Percentiles rank a stretch among this genome's conserved stretches.
These are phyloP conservation scores for Lineus longissimus DNA, from an alignment of 1,140 invertebrate species.

Conservation along the genomic window DNA sequence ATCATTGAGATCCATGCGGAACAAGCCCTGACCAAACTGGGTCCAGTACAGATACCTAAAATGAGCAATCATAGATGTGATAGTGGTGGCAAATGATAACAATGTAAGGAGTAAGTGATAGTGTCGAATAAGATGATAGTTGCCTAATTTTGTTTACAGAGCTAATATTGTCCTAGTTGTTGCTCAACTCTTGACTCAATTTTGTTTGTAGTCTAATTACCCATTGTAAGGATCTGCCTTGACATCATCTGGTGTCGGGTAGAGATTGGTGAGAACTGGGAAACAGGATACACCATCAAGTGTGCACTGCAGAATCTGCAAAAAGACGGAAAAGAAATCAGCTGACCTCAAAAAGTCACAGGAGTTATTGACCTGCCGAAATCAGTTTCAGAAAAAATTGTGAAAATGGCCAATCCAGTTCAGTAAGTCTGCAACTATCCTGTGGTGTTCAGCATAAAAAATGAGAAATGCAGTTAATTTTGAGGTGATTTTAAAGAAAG, in stretches of 20 bases:
- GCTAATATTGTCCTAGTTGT: not conserved
- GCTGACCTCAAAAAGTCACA: slow-evolving; percentile 8
- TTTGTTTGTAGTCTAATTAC: slow-evolving; percentile 52
- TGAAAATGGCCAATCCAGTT: not conserved
- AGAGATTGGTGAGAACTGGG: slow-evolving; percentile 65
- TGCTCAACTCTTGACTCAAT: not conserved
- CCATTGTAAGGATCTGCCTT: slow-evolving; percentile 90
- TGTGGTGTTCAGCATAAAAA: too few species aligned
- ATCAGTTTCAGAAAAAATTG: not conserved
- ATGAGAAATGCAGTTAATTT: too few species aligned
- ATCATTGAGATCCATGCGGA: slow-evolving; percentile 71
- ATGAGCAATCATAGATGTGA: too few species aligned
- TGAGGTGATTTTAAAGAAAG: too few species aligned
- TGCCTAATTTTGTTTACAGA: not conserved
- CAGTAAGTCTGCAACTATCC: too few species aligned
- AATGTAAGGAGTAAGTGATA: too few species aligned
- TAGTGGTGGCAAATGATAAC: too few species aligned
- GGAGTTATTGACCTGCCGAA: not conserved
- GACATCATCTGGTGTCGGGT: slow-evolving; percentile 67
- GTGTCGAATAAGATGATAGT: not conserved
- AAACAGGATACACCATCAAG: slow-evolving; percentile 67
- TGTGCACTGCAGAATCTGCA: slow-evolving; percentile 72
- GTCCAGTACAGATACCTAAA: slow-evolving; percentile 78
- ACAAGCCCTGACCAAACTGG: slow-evolving; percentile 66
- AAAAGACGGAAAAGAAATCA: slow-evolving; percentile 34